Evolutionary conservation across 2,888 invertebrate genomes (phyloP).

Genomic region (Cantharis rufa): DNA sequence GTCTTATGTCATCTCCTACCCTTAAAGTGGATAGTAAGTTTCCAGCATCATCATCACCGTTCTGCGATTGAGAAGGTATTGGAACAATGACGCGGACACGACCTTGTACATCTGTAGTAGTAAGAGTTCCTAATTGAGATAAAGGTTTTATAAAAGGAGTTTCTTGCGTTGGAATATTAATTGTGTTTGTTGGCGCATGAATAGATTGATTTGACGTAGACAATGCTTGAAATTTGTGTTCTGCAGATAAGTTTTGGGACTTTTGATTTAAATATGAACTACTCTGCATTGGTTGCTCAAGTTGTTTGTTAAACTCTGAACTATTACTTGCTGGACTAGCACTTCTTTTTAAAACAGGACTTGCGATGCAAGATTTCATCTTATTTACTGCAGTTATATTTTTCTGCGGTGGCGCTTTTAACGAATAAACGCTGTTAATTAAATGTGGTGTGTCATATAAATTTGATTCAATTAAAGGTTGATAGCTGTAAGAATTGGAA

Average conservation of each 20-base stretch:
- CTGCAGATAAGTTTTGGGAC: slow-evolving; percentile 47
- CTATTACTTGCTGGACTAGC: slow-evolving; percentile 42
- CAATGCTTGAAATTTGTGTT: background rate
- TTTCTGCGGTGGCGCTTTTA: slow-evolving; percentile 52
- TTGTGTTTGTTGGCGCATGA: background rate
- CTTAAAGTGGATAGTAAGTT: slow-evolving; percentile 57
- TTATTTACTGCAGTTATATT: slow-evolving; percentile 47
- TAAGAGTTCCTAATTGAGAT: slow-evolving; percentile 66
- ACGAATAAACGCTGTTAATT: slow-evolving; percentile 47
- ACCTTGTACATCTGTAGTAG: slow-evolving; percentile 65
- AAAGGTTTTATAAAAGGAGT: slow-evolving; percentile 70
- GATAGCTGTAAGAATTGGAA: slow-evolving; percentile 36
- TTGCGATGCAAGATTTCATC: slow-evolving; percentile 47
- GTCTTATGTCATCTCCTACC: slow-evolving; percentile 60
- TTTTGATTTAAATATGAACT: slow-evolving; percentile 29
- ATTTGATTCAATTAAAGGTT: slow-evolving; percentile 38
- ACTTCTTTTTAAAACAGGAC: slow-evolving; percentile 42
- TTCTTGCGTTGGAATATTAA: slow-evolving; percentile 24
- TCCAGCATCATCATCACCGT: slow-evolving; percentile 46
- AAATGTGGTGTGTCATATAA: slow-evolving; percentile 42
- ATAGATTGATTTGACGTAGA: background rate
- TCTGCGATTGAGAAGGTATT: slow-evolving; percentile 54
- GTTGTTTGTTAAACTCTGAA: slow-evolving; percentile 45
- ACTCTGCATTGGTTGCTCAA: slow-evolving; percentile 29
- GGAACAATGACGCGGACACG: slow-evolving; percentile 67